These are phyloP conservation scores for Orbicella faveolata DNA, from an alignment of 64 coral and sea anemone species.

Conservation along the genomic window DNA sequence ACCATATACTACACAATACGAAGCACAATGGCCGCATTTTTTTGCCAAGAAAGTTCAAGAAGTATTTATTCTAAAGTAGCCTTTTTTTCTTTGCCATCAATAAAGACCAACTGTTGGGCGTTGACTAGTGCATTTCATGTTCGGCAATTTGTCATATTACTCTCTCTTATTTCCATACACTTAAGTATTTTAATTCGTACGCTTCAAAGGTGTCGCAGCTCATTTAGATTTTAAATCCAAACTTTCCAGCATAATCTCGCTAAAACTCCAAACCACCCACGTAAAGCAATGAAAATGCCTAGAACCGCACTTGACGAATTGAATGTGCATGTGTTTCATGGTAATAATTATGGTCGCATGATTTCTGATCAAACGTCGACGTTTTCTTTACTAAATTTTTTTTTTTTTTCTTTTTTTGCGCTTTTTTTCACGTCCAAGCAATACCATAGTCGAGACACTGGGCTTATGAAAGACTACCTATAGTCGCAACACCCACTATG, in stretches of 20 bases:
- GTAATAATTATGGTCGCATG: neutral
- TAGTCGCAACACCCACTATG: neutral
- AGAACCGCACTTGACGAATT: neutral
- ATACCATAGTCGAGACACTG: neutral
- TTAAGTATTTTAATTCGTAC: neutral
- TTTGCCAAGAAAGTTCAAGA: neutral
- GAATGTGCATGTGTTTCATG: neutral
- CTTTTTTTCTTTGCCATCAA: neutral
- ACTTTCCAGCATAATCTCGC: neutral
- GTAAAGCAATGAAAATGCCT: neutral
- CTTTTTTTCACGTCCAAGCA: neutral
- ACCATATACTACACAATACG: neutral
- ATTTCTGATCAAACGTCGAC: neutral
- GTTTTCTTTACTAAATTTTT: neutral
- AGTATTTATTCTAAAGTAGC: neutral
- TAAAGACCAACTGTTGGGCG: neutral
- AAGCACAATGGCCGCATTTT: neutral
- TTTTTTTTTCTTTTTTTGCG: neutral
- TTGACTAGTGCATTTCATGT: neutral
- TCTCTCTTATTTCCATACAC: neutral
- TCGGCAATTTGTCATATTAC: neutral
- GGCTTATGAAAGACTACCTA: neutral
- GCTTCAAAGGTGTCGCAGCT: neutral
- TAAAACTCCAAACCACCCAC: neutral
- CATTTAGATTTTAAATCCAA: neutral